Evolutionary conservation across 2,888 invertebrate species (phyloP).

Genomic region (Mythimna lalbum): DNA sequence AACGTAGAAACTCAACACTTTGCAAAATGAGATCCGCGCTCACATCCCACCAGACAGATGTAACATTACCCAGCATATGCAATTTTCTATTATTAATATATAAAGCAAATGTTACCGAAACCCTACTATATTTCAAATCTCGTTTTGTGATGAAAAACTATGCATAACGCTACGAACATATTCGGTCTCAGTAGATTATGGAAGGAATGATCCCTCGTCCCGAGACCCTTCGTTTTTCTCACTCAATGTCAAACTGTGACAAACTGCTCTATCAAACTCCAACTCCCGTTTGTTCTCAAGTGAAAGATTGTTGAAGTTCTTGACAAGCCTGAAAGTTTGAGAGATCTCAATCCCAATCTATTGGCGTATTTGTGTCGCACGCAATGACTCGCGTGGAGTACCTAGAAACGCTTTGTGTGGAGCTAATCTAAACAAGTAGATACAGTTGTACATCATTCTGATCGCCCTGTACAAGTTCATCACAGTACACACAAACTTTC

Average conservation of each 20-base stretch:
- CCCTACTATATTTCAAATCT: constrained; percentile 9
- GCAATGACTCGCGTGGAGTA: constrained; percentile 9
- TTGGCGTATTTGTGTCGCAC: background rate
- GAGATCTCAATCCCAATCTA: background rate
- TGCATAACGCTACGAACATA: constrained; percentile 26
- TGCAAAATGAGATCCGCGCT: constrained; percentile 9
- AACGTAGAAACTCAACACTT: constrained; percentile 5
- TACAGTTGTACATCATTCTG: constrained; percentile 7
- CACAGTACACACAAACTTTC: background rate
- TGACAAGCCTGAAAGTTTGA: constrained; percentile 4
- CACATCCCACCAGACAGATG: background rate
- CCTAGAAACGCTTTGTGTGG: background rate
- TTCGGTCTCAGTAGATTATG: background rate
- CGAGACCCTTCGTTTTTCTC: constrained; percentile 40
- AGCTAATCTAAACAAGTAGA: constrained; percentile 1
- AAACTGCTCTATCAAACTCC: constrained; percentile 38
- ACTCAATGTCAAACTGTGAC: constrained; percentile 40
- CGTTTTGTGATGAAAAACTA: constrained; percentile 30
- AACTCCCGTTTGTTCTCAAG: constrained; percentile 28
- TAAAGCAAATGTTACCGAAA: constrained; percentile 9
- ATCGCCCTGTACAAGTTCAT: background rate
- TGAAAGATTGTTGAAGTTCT: constrained; percentile 47
- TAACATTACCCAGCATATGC: background rate
- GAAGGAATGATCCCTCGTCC: constrained; percentile 20
- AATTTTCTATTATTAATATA: constrained; percentile 22